Conservation (phyloP, 2,797 vertebrate genomes). For the Potorous gilbertii region DNA sequence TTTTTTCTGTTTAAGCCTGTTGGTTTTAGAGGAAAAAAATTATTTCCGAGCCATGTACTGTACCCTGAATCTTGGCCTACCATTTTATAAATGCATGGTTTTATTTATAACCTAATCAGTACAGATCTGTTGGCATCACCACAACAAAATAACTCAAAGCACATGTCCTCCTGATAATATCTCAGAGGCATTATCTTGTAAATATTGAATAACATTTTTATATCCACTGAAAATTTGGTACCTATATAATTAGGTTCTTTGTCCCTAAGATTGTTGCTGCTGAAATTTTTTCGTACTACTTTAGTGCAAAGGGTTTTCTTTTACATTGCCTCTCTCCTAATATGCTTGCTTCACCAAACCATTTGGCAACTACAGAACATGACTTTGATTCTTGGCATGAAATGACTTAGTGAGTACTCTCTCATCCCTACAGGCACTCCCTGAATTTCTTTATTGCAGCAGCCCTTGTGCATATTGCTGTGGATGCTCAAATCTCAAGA, state of each 20-base stretch:
- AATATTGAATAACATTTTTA: background rate
- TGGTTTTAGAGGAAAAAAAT: background rate
- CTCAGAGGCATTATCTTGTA: background rate
- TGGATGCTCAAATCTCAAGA: background rate
- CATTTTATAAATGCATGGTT: constrained; percentile 7
- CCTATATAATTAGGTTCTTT: background rate
- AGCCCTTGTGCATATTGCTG: background rate
- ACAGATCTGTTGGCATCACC: background rate
- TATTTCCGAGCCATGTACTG: background rate
- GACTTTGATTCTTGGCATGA: background rate
- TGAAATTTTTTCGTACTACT: background rate
- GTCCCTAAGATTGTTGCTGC: background rate
- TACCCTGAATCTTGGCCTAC: background rate
- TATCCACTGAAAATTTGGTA: background rate
- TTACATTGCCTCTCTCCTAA: background rate
- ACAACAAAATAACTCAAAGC: background rate
- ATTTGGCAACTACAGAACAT: background rate
- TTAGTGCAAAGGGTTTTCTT: background rate
- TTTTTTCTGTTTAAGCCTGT: background rate
- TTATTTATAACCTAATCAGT: background rate
- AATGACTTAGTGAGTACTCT: background rate
- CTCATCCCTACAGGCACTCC: background rate
- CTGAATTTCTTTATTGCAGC: background rate
- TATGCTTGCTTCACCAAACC: background rate
- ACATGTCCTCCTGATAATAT: background rate